A percentile compares a stretch with the other conserved stretches of the same genome.
phyloP scores from a whole-genome alignment of 2,888 invertebrate species.

The Encarsia formosa region DNA sequence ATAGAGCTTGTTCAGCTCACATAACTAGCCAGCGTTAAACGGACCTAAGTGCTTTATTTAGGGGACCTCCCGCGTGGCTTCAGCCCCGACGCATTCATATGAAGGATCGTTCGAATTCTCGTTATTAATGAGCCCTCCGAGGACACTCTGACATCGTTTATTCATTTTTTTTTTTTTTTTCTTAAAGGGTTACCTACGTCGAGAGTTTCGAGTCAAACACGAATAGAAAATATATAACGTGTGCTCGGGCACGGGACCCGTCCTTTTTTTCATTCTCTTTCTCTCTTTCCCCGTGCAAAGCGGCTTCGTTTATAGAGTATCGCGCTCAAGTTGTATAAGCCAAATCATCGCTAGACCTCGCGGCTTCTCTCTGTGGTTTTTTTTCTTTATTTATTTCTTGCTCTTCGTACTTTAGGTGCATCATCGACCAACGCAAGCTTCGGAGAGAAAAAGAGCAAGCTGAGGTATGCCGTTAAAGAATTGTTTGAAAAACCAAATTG shows the following conservation, averaged over 20 bases:
- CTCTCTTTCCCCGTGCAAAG: background rate
- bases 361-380: constrained; percentile 19
- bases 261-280: background rate
- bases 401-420: constrained; percentile 2
- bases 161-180: no score
- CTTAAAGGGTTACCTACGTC: no score
- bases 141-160: constrained; percentile 10
- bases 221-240: no score
- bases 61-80: constrained; percentile 16
- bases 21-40: no score
- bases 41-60: constrained; percentile 9
- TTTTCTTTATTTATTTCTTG: constrained; percentile 12
- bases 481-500: constrained; percentile 26
- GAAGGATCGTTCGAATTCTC: constrained; percentile 21
- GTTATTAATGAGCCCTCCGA: constrained; percentile 21
- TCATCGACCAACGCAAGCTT: no score
- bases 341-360: constrained; percentile 15
- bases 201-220: no score
- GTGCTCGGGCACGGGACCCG: no score
- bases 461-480: constrained; percentile 23
- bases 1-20: no score
- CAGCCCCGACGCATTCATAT: constrained; percentile 1
- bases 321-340: constrained; percentile 8
- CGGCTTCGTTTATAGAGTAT: constrained; percentile 5
- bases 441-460: no score